Percentiles rank a stretch among this genome's conserved stretches.
Conservation (phyloP, 2,888 invertebrate genomes). For the Seladonia tumulorum region DNA sequence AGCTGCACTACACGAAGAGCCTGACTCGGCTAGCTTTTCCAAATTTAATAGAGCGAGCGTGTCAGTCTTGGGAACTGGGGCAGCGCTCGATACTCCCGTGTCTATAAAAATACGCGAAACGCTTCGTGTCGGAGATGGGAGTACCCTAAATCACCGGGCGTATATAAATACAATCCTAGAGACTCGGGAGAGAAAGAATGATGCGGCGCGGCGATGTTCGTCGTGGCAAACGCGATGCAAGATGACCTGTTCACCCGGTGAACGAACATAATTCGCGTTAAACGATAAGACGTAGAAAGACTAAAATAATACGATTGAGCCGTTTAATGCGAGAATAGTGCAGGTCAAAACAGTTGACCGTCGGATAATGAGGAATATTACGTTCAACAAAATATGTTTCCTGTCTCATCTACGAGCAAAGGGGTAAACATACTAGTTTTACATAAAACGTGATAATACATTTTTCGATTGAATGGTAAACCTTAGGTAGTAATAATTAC, state of each 20-base stretch:
- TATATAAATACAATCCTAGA: background rate
- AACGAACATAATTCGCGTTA: background rate
- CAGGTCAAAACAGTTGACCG: background rate
- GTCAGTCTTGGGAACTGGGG: background rate
- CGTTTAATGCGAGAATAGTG: background rate
- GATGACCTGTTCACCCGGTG: background rate
- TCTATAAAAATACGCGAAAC: constrained; percentile 17
- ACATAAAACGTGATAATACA: too few relatives aligned
- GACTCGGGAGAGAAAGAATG: background rate
- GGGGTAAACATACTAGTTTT: too few relatives aligned
- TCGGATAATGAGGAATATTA: background rate
- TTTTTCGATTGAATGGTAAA: too few relatives aligned
- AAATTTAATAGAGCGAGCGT: background rate
- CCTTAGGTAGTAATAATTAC: too few relatives aligned
- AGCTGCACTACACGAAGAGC: background rate
- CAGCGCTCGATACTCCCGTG: background rate
- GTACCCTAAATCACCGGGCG: background rate
- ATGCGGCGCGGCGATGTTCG: background rate
- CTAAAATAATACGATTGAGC: too few relatives aligned
- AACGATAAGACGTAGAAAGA: too few relatives aligned
- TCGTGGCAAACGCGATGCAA: background rate
- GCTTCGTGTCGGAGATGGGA: background rate
- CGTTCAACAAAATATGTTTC: too few relatives aligned
- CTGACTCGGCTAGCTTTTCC: background rate
- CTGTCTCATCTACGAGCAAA: too few relatives aligned